Conservation (phyloP, 1,140 invertebrate genomes). For the Plectus sambesii region DNA sequence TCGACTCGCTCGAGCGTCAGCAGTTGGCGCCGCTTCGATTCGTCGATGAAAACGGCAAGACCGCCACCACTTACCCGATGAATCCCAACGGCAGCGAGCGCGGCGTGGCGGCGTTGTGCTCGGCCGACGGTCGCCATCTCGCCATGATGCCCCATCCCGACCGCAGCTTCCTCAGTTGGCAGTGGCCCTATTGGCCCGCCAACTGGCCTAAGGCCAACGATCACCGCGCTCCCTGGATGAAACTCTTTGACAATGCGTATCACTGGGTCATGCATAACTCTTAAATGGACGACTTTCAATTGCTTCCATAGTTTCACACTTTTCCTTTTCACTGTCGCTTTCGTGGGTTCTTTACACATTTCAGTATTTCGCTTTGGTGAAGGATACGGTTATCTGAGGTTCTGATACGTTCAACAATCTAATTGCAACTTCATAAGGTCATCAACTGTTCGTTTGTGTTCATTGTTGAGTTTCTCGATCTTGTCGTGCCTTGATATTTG, state of each 20-base stretch:
- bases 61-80: slow-evolving; percentile 25
- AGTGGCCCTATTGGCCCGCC: slow-evolving; percentile 64
- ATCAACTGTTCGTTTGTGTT: no score
- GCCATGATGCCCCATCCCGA: slow-evolving; percentile 98
- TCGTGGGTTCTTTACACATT: no score
- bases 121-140: slow-evolving; percentile 74
- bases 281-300: no score
- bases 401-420: no score
- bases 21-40: slow-evolving; percentile 50
- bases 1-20: slow-evolving; percentile 53
- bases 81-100: slow-evolving; percentile 52
- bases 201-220: slow-evolving; percentile 46
- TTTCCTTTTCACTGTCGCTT: no score
- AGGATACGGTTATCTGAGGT: no score
- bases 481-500: no score
- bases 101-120: slow-evolving; percentile 74
- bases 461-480: no score
- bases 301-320: no score
- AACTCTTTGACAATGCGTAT: slow-evolving; percentile 81
- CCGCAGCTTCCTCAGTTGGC: slow-evolving; percentile 68
- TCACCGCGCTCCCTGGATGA: slow-evolving; percentile 66
- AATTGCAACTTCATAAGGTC: no score
- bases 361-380: no score
- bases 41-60: slow-evolving; percentile 22
- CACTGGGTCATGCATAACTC: slow-evolving; percentile 54